Percentiles rank a stretch among this genome's conserved stretches.
phyloP scores from a whole-genome alignment of 2,888 invertebrate species.

The Calliopum simillimum region DNA sequence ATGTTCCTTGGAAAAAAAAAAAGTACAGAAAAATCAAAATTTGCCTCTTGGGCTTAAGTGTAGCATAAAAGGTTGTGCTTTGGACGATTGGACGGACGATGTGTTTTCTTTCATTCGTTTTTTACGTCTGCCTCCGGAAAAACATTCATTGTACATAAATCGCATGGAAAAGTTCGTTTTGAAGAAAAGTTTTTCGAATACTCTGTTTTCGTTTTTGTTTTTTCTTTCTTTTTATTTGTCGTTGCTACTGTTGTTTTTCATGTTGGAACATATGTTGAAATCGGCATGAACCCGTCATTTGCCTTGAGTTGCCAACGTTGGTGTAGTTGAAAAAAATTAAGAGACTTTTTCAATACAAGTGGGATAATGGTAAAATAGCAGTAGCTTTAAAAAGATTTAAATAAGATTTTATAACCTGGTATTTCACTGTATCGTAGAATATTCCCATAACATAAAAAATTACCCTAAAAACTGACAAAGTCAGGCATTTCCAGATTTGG shows the following conservation, averaged over 20 bases:
- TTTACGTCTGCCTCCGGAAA: not conserved
- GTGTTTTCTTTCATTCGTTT: not conserved
- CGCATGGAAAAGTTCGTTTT: slow-evolving; percentile 28
- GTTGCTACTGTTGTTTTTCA: slow-evolving; percentile 1
- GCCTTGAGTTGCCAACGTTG: not conserved
- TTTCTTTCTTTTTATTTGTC: slow-evolving; percentile 12
- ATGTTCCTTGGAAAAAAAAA: slow-evolving; percentile 29
- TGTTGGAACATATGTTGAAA: slow-evolving; percentile 26
- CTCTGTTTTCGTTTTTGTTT: not conserved
- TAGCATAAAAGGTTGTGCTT: not conserved
- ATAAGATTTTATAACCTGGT: too few species aligned
- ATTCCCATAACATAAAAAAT: too few species aligned
- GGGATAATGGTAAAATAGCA: too few species aligned
- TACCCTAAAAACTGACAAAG: too few species aligned
- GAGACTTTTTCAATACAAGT: too few species aligned
- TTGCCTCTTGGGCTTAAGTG: slow-evolving; percentile 18
- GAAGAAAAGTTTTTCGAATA: slow-evolving; percentile 20
- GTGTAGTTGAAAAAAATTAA: slow-evolving; percentile 26
- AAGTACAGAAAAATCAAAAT: slow-evolving; percentile 12
- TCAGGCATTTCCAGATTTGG: too few species aligned
- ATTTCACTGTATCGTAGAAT: too few species aligned
- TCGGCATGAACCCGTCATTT: slow-evolving; percentile 7
- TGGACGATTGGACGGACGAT: too few species aligned
- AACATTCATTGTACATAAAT: slow-evolving; percentile 19
- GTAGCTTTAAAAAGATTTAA: too few species aligned